Evolutionary conservation across 2,797 vertebrate species (phyloP).

Genomic region (Tolypeutes matacus): DNA sequence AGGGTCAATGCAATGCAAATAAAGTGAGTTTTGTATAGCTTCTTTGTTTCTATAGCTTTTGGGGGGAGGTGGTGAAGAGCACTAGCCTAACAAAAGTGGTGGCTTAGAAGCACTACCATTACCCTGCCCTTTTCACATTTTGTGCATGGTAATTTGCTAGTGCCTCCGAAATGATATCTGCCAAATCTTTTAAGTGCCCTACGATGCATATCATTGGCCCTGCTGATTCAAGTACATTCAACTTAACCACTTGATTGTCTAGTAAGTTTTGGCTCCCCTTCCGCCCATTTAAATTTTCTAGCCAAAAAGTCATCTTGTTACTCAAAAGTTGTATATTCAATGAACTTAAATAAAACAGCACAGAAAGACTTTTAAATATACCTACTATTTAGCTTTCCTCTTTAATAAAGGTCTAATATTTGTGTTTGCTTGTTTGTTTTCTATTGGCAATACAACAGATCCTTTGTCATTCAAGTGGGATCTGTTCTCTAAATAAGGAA

Average conservation of each 20-base stretch:
- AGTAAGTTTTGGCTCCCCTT: slow-evolving; percentile 60
- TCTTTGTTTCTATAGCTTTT: slow-evolving; percentile 71
- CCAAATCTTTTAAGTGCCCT: slow-evolving; percentile 73
- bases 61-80: slow-evolving; percentile 62
- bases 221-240: slow-evolving; percentile 68
- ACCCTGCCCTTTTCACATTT: slow-evolving; percentile 68
- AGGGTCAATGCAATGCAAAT: slow-evolving; percentile 76
- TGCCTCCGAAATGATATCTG: slow-evolving; percentile 65
- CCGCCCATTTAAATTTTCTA: slow-evolving; percentile 54
- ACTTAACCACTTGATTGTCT: slow-evolving; percentile 57
- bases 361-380: slow-evolving; percentile 26
- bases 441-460: slow-evolving; percentile 22
- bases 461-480: background rate
- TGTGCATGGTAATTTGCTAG: slow-evolving; percentile 67
- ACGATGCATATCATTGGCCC: slow-evolving; percentile 64
- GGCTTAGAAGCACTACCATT: slow-evolving; percentile 59
- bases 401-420: slow-evolving; percentile 57
- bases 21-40: slow-evolving; percentile 70
- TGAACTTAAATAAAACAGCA: slow-evolving; percentile 45
- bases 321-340: slow-evolving; percentile 31
- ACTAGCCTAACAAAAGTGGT: slow-evolving; percentile 75
- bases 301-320: slow-evolving; percentile 63
- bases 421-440: slow-evolving; percentile 43
- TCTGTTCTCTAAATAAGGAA: slow-evolving; percentile 26
- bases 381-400: slow-evolving; percentile 19